Evolutionary conservation across 1,140 invertebrate species (phyloP), one percentile per base, ranked within the genome.

Genomic region (Telenomus remus): DNA sequence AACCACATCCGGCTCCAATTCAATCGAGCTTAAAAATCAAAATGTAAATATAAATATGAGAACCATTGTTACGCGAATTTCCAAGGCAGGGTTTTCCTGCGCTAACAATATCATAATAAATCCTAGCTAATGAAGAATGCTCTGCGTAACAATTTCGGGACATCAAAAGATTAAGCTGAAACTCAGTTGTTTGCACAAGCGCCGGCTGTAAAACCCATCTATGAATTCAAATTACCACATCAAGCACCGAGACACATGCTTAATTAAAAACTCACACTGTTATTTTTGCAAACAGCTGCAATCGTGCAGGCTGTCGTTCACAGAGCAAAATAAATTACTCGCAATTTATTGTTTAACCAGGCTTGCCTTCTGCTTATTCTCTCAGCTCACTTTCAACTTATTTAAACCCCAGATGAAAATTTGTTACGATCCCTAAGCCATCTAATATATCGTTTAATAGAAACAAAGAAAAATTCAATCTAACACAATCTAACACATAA

Each of bases 261-360:
- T 71, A 71, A 71, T 71, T 71, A 71, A 71, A 71, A 71, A 63
- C 57, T 50, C 55, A 71, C 68, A 63, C 51, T 63, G 59, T 60
- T 69, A 69, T 60, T 60, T 42, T 69, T 47, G 48, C 50, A 12
- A 64, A 54, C 50, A 54, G 27, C 49, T 54, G 60, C 43, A 46
- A 42, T 53, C 49, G 53, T 63, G 39, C 42, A 34, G 12, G 48
- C 51, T 51, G 15, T 35, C 35, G 55, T 69, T 47, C 42, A 12
- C 43, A 51, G n/a, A 48, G 49, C 43, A 15, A 48, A 56, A 60
- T 48, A 46, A 60, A 60, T 60, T 37, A 60, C 65, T 34, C 10
- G 35, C 49, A 61, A 70, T 70, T 61, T 70, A 70, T 48, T 53
- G 34, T 33, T 39, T 61, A 15, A 56, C 57, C 55, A 70, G 34